A percentile compares a stretch with the other conserved stretches of the same genome.
These are phyloP conservation scores for Noctuana brunneofusca DNA, from an alignment of 2,888 invertebrate species.

Conservation along the genomic window DNA sequence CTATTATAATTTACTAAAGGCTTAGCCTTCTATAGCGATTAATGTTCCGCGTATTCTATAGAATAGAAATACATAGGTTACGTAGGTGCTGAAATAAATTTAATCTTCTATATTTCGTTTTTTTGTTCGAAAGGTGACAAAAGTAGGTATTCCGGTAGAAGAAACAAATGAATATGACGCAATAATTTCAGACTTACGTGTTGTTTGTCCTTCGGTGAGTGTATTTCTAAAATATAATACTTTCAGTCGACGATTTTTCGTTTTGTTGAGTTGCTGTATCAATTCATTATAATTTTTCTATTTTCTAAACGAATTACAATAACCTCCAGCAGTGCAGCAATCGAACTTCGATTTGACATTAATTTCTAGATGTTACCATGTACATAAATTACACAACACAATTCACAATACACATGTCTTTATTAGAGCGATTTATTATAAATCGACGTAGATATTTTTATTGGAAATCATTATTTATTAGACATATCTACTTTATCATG, in stretches of 20 bases:
- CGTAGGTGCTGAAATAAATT: background rate
- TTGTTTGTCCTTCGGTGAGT: background rate
- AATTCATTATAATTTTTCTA: slow-evolving; percentile 20
- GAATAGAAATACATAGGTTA: no score
- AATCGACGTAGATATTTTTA: no score
- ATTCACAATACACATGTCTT: no score
- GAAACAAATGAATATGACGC: slow-evolving; percentile 57
- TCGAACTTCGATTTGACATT: slow-evolving; percentile 9
- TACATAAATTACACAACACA: no score
- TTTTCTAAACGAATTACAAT: slow-evolving; percentile 1
- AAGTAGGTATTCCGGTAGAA: slow-evolving; percentile 6
- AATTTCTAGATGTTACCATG: background rate
- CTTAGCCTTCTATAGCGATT: no score
- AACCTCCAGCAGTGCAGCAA: slow-evolving; percentile 39
- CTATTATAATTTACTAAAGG: no score
- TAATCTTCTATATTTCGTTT: background rate
- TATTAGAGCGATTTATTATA: no score
- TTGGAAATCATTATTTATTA: no score
- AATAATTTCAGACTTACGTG: slow-evolving; percentile 48
- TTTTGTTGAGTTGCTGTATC: background rate
- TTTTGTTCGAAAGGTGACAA: slow-evolving; percentile 20
- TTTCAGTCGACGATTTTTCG: background rate
- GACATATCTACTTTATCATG: no score
- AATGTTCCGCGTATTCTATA: background rate
- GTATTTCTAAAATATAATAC: background rate